Conservation (phyloP, 2,113 vertebrate species). For the Cryptomyrus ogoouensis region DNA sequence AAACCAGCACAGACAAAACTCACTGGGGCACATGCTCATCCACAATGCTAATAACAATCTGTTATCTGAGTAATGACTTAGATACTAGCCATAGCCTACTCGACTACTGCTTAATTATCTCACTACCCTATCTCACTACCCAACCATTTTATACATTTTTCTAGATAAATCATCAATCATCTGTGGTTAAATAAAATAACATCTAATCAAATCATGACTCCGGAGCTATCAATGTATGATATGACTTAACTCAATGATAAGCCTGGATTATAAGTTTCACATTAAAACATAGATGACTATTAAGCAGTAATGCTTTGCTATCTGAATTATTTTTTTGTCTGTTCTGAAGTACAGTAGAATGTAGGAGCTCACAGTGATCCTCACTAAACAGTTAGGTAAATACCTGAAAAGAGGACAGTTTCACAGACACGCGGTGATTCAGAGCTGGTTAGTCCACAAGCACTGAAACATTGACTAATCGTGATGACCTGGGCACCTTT, state of each 20-base stretch:
- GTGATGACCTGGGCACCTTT: conserved; percentile 27
- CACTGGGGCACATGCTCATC: background rate
- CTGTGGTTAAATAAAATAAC: background rate
- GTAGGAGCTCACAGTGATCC: background rate
- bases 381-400: background rate
- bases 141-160: background rate
- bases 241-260: background rate
- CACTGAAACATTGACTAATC: conserved; percentile 32
- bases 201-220: background rate
- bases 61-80: background rate
- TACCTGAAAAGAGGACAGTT: conserved; percentile 19
- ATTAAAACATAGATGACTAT: background rate
- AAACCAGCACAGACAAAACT: background rate
- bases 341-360: background rate
- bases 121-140: background rate
- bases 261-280: background rate
- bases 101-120: background rate
- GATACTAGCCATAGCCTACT: background rate
- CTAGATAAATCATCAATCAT: background rate
- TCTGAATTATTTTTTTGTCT: background rate
- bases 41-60: background rate
- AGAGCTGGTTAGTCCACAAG: conserved; percentile 18
- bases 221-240: background rate
- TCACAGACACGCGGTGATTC: conserved; percentile 20
- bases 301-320: background rate